Percentiles rank a stretch among this genome's conserved stretches.
Conservation (phyloP, 1,140 invertebrate genomes). For the Zaprionus taronus region DNA sequence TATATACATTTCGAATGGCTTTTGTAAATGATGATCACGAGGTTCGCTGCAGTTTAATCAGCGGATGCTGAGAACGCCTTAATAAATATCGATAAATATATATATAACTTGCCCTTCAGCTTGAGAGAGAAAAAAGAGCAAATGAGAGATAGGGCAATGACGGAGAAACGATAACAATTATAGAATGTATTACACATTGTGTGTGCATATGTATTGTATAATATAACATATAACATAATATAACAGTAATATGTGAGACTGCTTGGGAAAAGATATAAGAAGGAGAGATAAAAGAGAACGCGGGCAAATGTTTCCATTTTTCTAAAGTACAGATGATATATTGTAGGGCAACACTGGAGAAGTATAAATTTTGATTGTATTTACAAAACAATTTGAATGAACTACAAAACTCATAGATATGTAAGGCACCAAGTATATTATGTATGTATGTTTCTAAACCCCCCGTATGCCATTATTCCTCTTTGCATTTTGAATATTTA, state of each 20-base stretch:
- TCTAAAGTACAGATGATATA: slow-evolving; percentile 16
- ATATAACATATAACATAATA: background rate
- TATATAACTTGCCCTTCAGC: slow-evolving; percentile 39
- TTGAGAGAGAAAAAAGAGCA: slow-evolving; percentile 21
- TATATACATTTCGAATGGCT: slow-evolving; percentile 53
- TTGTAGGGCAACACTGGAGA: slow-evolving; percentile 37
- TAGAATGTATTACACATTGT: slow-evolving; percentile 17
- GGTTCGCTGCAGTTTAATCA: slow-evolving; percentile 64
- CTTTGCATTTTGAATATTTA: slow-evolving; percentile 37
- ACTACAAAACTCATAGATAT: slow-evolving; percentile 51
- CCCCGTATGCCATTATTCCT: no score
- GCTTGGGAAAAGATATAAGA: slow-evolving; percentile 32
- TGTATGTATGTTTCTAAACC: background rate
- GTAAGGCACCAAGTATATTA: slow-evolving; percentile 48
- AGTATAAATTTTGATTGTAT: slow-evolving; percentile 76
- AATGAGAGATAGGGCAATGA: slow-evolving; percentile 25
- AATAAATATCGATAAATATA: slow-evolving; percentile 24
- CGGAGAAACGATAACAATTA: slow-evolving; percentile 41
- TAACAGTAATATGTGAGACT: slow-evolving; percentile 81
- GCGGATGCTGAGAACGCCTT: slow-evolving; percentile 74
- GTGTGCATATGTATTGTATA: slow-evolving; percentile 31
- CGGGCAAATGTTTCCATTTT: slow-evolving; percentile 20
- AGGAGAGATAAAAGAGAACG: background rate
- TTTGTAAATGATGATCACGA: slow-evolving; percentile 44
- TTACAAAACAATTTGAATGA: slow-evolving; percentile 67